Base-by-base conservation (phyloP, 2,888 invertebrate species). In the Oscheius onirici region DNA sequence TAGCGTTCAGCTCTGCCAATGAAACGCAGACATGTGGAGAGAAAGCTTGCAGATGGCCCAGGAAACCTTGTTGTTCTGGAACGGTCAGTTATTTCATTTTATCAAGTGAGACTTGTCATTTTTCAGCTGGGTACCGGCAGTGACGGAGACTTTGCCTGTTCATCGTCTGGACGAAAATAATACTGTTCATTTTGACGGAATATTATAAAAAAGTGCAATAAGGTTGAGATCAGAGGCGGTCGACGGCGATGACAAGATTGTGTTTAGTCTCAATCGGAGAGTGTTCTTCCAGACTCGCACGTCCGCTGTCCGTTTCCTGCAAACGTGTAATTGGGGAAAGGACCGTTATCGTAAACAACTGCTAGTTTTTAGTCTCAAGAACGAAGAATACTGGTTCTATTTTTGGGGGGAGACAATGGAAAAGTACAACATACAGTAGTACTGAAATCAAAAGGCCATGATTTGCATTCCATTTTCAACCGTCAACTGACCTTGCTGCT, bases 291-390 rank as follows among this genome's bases (percentile, higher is more conserved):
- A 55, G n/a, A 46, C 51, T 65, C 13, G 51, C 40, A 22, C 43
- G 40, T 22, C 68, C 68, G 22, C 68, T 28, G 44, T 68, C 44
- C 34, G 49, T 58, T 6, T 58, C 58, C 58, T 58, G 22, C 34
- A 58, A 17, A 17, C 11, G 11, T 52, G 20, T 17, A 22, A 20
- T 15, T 13, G 13, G 24, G 26, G 24, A 57, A 57, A 20, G 8
- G 26, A n/a, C n/a, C n/a, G 3, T 24, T 2, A 28, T 28, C 52
- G 26, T 52, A 22, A 13, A 52, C 24, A 52, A 52, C 24, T 13
- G 17, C 13, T n/a, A 13, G 52, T 52, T 52, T 26, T 17, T 52
- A 22, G 22, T 24, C 13, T 52, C 22, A 17, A 52, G 24, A 26
- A 24, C 52, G 52, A 52, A 52, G 52, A 52, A 52, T 52, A 52